Evolutionary conservation across 2,888 invertebrate genomes (phyloP), one percentile per base, ranked within the genome.

Genomic region (Andrena flavipes): DNA sequence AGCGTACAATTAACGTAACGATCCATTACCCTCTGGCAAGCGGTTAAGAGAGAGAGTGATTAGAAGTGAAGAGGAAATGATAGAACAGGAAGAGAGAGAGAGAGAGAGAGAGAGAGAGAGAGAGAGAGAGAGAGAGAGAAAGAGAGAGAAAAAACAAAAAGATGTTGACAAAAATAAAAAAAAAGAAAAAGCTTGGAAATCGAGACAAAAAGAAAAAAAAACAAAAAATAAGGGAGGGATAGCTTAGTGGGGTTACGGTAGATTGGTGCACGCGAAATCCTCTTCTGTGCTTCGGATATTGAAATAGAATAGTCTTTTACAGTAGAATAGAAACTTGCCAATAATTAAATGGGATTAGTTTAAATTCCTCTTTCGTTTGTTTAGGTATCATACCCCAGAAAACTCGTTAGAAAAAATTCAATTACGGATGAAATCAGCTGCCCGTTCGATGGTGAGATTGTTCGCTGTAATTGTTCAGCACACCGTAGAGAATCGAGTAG

Each of bases 1-100:
- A 71, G 84, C 71, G 59, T 79, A 86, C 74, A 79, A 78, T 77
- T 42, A 42, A 72, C 67, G 76, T 67, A 70, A 82, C 75, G 76
- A 75, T 80, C 75, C 82, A 76, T 80, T 63, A 71, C 82, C 68
- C 42, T 71, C 51, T 82, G 68, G 69, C 80, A 79, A 69, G 69
- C 68, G 73, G 63, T 73, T 68, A 81, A 74, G 29, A 65, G 35
- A 65, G 35, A 42, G 59, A 2, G 20, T 35, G 16, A 30, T 48
- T 20, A 33, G 59, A 48, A 51, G n/a, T 51, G 51, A 51, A 71
- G 2, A 60, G 42, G 35, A 74, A 29, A 67, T 23, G 29, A 16
- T 49, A 65, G 26, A 56, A 23, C 29, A 65, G 29, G 59, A 13
- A 20, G 16, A 63, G 35, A 30, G 29, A 54, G 42, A 76, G 51